phyloP scores from a whole-genome alignment of 1,140 invertebrate genomes.

The Mylabris phalerata region DNA sequence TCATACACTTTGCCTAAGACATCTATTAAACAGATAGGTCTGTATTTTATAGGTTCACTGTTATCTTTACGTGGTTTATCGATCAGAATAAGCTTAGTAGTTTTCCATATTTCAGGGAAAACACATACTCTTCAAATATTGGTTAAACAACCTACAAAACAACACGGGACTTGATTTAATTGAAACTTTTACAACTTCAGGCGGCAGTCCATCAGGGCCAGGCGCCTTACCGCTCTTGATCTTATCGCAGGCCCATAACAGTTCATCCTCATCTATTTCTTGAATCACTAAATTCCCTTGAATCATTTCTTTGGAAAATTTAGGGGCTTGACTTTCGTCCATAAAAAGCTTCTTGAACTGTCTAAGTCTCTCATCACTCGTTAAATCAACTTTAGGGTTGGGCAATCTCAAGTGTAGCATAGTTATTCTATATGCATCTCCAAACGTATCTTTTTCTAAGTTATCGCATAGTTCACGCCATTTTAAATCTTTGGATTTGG shows the following conservation, averaged over 20 bases:
- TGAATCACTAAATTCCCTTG: background rate
- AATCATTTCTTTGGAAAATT: background rate
- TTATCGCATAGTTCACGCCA: too few species aligned
- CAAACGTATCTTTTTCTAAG: too few species aligned
- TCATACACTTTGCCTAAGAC: slow-evolving; percentile 1
- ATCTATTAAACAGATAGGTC: slow-evolving; percentile 15
- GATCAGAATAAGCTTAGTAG: background rate
- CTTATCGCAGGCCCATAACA: background rate
- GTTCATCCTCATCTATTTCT: background rate
- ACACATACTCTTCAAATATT: background rate
- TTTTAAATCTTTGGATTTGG: too few species aligned
- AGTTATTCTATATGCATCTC: too few species aligned
- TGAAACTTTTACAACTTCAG: background rate
- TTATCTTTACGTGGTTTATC: background rate
- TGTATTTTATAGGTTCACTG: background rate
- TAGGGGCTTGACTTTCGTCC: background rate
- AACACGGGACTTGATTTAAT: background rate
- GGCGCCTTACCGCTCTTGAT: slow-evolving; percentile 10
- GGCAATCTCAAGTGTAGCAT: background rate
- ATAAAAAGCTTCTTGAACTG: background rate
- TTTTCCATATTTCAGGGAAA: background rate
- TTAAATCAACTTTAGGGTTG: background rate
- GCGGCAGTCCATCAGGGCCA: slow-evolving; percentile 7
- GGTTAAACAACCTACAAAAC: background rate
- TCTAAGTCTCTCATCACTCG: background rate